Percentiles rank a stretch among this genome's conserved stretches.
Evolutionary conservation across 2,113 vertebrate species (phyloP).

Genomic region (Hypocryptadius cinnamomeus): DNA sequence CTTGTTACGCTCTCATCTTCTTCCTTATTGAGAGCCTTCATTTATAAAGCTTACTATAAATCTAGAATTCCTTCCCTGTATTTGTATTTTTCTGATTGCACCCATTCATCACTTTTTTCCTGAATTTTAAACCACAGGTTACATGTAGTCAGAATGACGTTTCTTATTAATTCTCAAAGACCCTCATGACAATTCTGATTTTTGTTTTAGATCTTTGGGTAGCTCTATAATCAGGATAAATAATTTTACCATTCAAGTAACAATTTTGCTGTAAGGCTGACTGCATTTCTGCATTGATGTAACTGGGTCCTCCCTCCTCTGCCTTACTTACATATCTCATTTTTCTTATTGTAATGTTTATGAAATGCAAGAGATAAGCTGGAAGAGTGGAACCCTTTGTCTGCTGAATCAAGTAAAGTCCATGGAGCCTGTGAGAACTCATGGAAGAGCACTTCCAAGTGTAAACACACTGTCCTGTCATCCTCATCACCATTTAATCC

Average conservation of each 20-base stretch:
- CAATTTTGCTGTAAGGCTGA: background rate
- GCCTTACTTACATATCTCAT: background rate
- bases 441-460: background rate
- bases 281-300: background rate
- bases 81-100: constrained; percentile 4
- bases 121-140: background rate
- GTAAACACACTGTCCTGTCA: background rate
- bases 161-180: background rate
- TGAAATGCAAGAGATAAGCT: background rate
- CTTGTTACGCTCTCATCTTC: background rate
- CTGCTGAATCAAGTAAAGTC: background rate
- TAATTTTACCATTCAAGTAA: background rate
- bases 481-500: background rate
- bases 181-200: background rate
- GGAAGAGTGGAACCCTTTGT: background rate
- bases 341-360: background rate
- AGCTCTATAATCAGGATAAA: background rate
- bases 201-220: background rate
- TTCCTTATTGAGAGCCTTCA: background rate
- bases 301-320: background rate
- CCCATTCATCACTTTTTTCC: background rate
- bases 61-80: background rate
- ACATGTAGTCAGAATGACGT: background rate
- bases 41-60: background rate
- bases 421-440: background rate